phyloP scores from a whole-genome alignment of 2,888 invertebrate genomes.

The Ichneumoninae sp. region DNA sequence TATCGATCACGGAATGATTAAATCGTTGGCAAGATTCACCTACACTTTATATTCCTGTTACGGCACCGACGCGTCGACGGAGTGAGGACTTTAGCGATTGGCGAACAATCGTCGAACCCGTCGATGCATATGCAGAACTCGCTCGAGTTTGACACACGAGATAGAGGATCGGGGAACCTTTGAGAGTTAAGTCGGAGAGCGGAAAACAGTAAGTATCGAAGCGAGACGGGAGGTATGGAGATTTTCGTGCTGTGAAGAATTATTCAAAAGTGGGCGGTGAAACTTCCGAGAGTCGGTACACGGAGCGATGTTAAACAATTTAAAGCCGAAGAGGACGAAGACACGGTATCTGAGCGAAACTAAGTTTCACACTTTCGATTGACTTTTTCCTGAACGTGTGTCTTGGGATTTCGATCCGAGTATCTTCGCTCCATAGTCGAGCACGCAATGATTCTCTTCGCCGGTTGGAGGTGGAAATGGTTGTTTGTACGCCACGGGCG shows the following conservation, averaged over 20 bases:
- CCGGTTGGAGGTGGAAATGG: no score
- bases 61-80: constrained; percentile 31
- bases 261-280: background rate
- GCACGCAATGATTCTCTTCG: background rate
- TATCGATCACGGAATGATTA: constrained; percentile 64
- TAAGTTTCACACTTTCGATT: background rate
- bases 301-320: background rate
- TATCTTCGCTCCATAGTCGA: background rate
- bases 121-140: constrained; percentile 27
- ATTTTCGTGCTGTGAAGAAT: background rate
- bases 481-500: no score
- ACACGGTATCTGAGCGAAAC: background rate
- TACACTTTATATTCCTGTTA: constrained; percentile 56
- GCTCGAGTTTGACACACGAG: constrained; percentile 3
- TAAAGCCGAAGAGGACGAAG: background rate
- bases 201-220: background rate
- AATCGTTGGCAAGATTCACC: constrained; percentile 47
- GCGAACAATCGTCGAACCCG: constrained; percentile 5
- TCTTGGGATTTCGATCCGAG: background rate
- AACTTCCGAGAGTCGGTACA: background rate
- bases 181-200: background rate
- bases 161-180: background rate
- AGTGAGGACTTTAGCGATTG: background rate
- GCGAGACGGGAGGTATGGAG: background rate
- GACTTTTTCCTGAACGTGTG: background rate